Conservation (phyloP, 2,888 invertebrate genomes). For the Theretra japonica region DNA sequence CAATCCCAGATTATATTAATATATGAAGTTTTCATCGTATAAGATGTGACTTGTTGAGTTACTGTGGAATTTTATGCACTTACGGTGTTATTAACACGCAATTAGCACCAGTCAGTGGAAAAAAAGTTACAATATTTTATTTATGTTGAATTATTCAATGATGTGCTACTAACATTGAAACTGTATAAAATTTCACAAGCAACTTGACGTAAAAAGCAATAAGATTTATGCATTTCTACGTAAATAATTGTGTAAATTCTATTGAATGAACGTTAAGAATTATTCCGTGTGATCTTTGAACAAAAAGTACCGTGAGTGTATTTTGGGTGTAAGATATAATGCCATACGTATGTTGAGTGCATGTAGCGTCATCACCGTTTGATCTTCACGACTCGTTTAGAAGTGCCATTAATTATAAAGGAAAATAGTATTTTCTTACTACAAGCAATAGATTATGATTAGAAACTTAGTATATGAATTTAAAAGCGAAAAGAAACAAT, state of each 20-base stretch:
- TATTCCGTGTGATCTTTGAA: constrained; percentile 27
- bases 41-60: constrained; percentile 4
- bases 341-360: constrained; percentile 16
- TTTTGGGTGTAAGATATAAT: constrained; percentile 7
- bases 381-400: constrained; percentile 45
- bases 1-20: constrained; percentile 34
- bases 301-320: constrained; percentile 3
- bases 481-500: constrained; percentile 35
- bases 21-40: constrained; percentile 12
- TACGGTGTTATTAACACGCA: not conserved
- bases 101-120: no score
- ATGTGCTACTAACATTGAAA: not conserved
- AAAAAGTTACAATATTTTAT: not conserved
- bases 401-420: constrained; percentile 77
- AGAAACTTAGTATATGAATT: constrained; percentile 40
- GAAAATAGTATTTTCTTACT: constrained; percentile 78
- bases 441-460: constrained; percentile 57
- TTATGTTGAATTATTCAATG: not conserved
- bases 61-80: constrained; percentile 8
- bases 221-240: constrained; percentile 23
- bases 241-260: constrained; percentile 23
- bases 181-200: constrained; percentile 5
- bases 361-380: constrained; percentile 15
- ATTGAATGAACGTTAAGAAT: constrained; percentile 18
- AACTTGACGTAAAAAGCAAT: constrained; percentile 14